phyloP scores from a whole-genome alignment of 2,113 vertebrate genomes.

The Mesocricetus auratus region DNA sequence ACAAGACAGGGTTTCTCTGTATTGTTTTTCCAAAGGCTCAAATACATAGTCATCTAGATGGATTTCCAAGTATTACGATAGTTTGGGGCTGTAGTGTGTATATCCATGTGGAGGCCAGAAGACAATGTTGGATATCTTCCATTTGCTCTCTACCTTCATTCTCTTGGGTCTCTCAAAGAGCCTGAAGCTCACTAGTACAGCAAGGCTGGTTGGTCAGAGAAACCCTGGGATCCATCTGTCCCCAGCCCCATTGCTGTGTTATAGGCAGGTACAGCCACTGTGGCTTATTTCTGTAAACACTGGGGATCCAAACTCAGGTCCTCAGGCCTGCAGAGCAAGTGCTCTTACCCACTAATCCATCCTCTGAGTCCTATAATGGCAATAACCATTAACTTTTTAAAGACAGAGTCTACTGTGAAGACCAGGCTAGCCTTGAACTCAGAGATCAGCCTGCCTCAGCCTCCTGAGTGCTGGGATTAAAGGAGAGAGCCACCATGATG shows the following conservation, averaged over 20 bases:
- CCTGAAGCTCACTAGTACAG: background rate
- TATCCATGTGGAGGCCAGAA: background rate
- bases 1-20: too few relatives aligned
- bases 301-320: background rate
- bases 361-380: too few relatives aligned
- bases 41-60: conserved; percentile 11
- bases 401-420: background rate
- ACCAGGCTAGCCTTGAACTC: background rate
- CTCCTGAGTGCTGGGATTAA: background rate
- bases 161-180: background rate
- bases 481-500: background rate
- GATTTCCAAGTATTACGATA: background rate
- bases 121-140: background rate
- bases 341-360: background rate
- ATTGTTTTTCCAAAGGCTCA: too few relatives aligned
- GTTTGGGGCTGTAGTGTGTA: background rate
- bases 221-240: background rate
- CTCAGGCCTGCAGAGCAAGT: background rate
- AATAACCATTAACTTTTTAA: background rate
- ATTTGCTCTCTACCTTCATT: background rate
- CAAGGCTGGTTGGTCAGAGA: background rate
- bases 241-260: background rate
- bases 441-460: background rate
- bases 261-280: background rate
- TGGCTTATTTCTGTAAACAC: background rate